phyloP scores from a whole-genome alignment of 1,140 invertebrate species.

The Plectus sambesii region DNA sequence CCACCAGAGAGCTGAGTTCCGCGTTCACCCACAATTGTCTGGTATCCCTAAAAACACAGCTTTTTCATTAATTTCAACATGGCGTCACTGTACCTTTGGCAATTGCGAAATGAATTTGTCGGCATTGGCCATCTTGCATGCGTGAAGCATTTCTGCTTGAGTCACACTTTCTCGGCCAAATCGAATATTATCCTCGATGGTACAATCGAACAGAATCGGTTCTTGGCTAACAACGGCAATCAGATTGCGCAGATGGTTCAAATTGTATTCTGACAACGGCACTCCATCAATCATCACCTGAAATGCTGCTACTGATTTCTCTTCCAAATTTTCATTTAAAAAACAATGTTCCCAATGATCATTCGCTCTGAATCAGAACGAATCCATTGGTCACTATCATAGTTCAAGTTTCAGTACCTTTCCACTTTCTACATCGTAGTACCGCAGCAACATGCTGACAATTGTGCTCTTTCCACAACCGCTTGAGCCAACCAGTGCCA shows the following conservation, averaged over 20 bases:
- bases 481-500: slow-evolving; percentile 64
- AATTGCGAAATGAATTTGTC: slow-evolving; percentile 26
- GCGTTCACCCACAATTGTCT: slow-evolving; percentile 51
- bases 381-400: not conserved
- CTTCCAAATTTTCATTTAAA: too few relatives aligned
- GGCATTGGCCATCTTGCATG: slow-evolving; percentile 43
- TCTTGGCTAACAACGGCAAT: slow-evolving; percentile 66
- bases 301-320: too few relatives aligned
- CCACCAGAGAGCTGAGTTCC: slow-evolving; percentile 53
- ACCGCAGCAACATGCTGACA: slow-evolving; percentile 46
- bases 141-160: slow-evolving; percentile 45
- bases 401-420: too few relatives aligned
- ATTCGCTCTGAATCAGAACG: not conserved
- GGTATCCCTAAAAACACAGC: slow-evolving; percentile 17
- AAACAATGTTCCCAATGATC: slow-evolving; percentile 1
- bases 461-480: slow-evolving; percentile 49
- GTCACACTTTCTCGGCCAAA: slow-evolving; percentile 60
- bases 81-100: slow-evolving; percentile 17
- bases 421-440: slow-evolving; percentile 46
- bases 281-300: slow-evolving; percentile 16
- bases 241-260: slow-evolving; percentile 51
- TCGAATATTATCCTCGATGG: slow-evolving; percentile 65
- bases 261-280: slow-evolving; percentile 18
- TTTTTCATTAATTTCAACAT: not conserved
- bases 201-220: slow-evolving; percentile 63